Evolutionary conservation across 2,113 vertebrate genomes (phyloP).

Genomic region (Centrocercus urophasianus): DNA sequence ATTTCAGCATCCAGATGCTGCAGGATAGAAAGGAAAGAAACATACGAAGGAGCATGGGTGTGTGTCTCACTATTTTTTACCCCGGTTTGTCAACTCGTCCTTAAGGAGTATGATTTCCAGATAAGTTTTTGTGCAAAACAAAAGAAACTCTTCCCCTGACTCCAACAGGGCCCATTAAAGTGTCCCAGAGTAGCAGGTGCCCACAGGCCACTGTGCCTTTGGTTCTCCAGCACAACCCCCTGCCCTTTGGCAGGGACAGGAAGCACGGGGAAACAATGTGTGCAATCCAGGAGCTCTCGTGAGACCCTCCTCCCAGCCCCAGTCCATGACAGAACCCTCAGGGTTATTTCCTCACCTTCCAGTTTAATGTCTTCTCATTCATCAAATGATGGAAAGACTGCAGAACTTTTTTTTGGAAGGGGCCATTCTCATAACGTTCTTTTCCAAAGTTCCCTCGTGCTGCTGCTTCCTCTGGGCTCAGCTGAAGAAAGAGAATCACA

Average conservation of each 20-base stretch:
- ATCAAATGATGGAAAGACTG: slow-evolving; percentile 85
- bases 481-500: slow-evolving; percentile 90
- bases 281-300: background rate
- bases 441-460: slow-evolving; percentile 85
- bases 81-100: background rate
- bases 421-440: slow-evolving; percentile 87
- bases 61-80: background rate
- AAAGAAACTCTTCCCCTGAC: background rate
- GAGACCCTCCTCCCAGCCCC: background rate
- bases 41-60: no score
- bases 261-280: background rate
- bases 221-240: rapidly evolving
- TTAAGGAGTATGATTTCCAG: background rate
- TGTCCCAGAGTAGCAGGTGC: background rate
- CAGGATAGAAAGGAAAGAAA: background rate
- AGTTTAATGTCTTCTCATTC: slow-evolving; percentile 86
- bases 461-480: slow-evolving; percentile 77
- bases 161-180: no score
- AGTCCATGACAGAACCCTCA: background rate
- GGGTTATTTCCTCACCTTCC: slow-evolving; percentile 84
- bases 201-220: background rate
- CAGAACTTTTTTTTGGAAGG: slow-evolving; percentile 86
- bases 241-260: background rate
- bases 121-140: background rate
- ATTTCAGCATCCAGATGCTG: background rate